phyloP scores from a whole-genome alignment of 2,888 invertebrate genomes.

The Heterodera filipjevi region DNA sequence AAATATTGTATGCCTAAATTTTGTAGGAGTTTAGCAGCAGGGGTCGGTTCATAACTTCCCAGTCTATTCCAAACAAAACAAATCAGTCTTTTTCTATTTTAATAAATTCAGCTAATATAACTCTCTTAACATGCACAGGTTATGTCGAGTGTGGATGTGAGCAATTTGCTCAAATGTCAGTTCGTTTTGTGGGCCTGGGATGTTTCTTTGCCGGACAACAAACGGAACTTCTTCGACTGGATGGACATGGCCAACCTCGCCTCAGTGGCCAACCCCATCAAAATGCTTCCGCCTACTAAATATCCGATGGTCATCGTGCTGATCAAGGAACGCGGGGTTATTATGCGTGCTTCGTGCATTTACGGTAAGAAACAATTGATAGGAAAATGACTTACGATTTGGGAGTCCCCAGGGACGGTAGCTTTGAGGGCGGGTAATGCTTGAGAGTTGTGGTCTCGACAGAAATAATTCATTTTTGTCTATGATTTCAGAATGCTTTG shows the following conservation, averaged over 20 bases:
- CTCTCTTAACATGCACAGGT: conserved; percentile 36
- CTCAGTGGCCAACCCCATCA: conserved; percentile 40
- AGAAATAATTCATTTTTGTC: no score
- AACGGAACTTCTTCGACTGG: conserved; percentile 73
- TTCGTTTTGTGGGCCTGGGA: conserved; percentile 98
- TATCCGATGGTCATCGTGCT: conserved; percentile 57
- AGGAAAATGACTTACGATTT: no score
- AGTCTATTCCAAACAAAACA: no score
- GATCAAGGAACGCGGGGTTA: conserved; percentile 46
- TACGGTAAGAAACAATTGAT: conserved; percentile 37
- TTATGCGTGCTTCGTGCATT: conserved; percentile 39
- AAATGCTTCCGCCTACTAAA: conserved; percentile 34
- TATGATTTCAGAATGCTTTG: no score
- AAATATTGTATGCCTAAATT: no score
- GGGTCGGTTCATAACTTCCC: no score
- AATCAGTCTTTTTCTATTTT: no score
- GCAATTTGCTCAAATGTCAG: conserved; percentile 84
- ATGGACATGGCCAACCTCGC: conserved; percentile 44
- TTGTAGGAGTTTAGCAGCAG: no score
- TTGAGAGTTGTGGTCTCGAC: no score
- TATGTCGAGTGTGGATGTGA: conserved; percentile 89
- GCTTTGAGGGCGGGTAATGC: no score
- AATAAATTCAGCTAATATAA: background rate
- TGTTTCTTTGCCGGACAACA: conserved; percentile 84
- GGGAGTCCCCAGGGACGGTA: no score